These are phyloP conservation scores for Anas acuta DNA, from an alignment of 2,797 vertebrate genomes.

Conservation along the genomic window DNA sequence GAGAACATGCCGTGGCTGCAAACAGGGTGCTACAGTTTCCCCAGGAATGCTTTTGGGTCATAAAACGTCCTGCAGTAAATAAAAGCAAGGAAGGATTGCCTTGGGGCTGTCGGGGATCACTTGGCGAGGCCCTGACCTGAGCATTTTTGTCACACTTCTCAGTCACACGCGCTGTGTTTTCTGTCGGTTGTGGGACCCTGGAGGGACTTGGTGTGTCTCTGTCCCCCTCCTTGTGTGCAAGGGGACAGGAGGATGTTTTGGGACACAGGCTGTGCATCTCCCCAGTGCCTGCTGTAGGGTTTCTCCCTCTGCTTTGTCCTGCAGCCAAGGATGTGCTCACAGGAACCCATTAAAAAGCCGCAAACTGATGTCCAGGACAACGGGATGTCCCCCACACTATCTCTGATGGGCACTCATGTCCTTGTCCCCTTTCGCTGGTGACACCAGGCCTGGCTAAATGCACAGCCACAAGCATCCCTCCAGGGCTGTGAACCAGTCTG, in stretches of 20 bases:
- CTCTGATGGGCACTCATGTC: neutral
- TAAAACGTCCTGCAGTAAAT: conserved; percentile 38
- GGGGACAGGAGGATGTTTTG: neutral
- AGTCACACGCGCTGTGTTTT: neutral
- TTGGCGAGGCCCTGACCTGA: neutral
- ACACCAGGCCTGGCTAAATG: neutral
- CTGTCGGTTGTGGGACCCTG: neutral
- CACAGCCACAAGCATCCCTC: neutral
- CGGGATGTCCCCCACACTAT: neutral
- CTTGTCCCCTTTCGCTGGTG: neutral
- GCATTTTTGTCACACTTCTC: neutral
- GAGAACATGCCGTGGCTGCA: neutral
- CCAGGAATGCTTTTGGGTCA: neutral
- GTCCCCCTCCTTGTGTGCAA: neutral
- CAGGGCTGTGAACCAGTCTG: neutral
- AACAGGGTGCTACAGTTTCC: conserved; percentile 31
- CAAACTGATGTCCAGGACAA: neutral
- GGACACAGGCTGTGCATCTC: neutral
- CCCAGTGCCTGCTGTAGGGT: neutral
- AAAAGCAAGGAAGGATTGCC: neutral
- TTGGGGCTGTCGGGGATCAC: neutral
- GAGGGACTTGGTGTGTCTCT: neutral
- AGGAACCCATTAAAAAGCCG: neutral
- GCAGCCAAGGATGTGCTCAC: neutral
- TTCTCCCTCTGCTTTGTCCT: neutral